Evolutionary conservation across 2,113 vertebrate genomes (phyloP).

Genomic region (Nothocercus nigrocapillus): DNA sequence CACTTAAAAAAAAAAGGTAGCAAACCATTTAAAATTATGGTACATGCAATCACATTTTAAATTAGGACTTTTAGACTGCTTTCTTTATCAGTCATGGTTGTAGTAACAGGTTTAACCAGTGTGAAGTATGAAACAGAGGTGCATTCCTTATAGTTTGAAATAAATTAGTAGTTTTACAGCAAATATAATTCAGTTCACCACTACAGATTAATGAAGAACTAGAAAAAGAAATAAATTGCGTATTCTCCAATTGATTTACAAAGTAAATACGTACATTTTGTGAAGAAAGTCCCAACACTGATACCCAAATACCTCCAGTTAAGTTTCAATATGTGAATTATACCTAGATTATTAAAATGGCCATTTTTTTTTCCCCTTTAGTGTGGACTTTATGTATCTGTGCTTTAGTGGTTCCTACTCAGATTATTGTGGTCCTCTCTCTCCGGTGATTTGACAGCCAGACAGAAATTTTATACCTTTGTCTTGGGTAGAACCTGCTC

Average conservation of each 20-base stretch:
- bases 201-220: constrained; percentile 7
- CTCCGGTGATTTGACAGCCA: not conserved
- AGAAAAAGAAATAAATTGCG: constrained; percentile 21
- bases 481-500: not conserved
- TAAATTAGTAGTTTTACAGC: not conserved
- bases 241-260: constrained; percentile 17
- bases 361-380: not conserved
- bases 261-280: constrained; percentile 1
- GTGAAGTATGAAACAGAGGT: constrained; percentile 19
- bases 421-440: not conserved
- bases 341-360: not conserved
- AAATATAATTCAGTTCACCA: constrained; percentile 40
- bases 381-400: not conserved
- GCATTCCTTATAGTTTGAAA: not conserved
- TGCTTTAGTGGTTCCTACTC: accelerated
- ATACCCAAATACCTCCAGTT: not conserved
- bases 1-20: not conserved
- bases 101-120: not conserved
- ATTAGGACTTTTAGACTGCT: not conserved
- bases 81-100: not conserved
- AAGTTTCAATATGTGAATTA: not conserved
- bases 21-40: not conserved
- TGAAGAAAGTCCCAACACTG: not conserved
- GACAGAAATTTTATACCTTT: not conserved
- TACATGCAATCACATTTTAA: constrained; percentile 14